Evolutionary conservation across 2,113 vertebrate species (phyloP), one percentile per base, ranked within the genome.

Genomic region (Epinephelus fuscoguttatus): DNA sequence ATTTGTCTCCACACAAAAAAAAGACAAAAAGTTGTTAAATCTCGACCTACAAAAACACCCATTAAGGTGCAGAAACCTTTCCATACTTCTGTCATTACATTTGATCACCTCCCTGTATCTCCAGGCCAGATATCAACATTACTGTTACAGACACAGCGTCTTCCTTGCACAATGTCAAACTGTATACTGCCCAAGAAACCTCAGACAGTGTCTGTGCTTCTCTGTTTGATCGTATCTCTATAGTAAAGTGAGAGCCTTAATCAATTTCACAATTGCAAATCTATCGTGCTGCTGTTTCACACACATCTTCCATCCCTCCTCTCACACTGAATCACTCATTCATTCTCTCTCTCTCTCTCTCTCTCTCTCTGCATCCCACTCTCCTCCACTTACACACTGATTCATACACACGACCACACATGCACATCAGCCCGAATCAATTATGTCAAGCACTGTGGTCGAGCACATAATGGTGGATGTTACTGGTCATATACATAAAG

Each of bases 401-500:
- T 82, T 82, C 62, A 60, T 64, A 75, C 25, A 77, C 75, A 85
- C 60, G 64, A 80, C 78, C 89, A 70, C 75, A 52, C 66, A 64
- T 50, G 53, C 72, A 64, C 5, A 70, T 89, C 78, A 75, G 82
- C 61, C 63, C 42, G 49, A 90, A 88, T 91, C 89, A 85, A 91
- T 93, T 70, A 81, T 83, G 72, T 90, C 81, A 81, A 62, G 78
- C 67, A 45, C 37, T 30, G 61, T 57, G 81, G 83, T 71, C 60
- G 72, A 84, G 78, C 5, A 67, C 75, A 70, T 80, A 71, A 81
- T 64, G 67, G 53, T 79, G 53, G 76, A 84, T 84, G 86, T 75
- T 91, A 75, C 62, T 67, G 77, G 87, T 84, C 91, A 88, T 81
- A 85, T 79, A 83, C 83, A 85, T 89, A 78, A 84, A 88, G 82